phyloP scores from a whole-genome alignment of 2,113 vertebrate species.

The Podocnemis expansa region DNA sequence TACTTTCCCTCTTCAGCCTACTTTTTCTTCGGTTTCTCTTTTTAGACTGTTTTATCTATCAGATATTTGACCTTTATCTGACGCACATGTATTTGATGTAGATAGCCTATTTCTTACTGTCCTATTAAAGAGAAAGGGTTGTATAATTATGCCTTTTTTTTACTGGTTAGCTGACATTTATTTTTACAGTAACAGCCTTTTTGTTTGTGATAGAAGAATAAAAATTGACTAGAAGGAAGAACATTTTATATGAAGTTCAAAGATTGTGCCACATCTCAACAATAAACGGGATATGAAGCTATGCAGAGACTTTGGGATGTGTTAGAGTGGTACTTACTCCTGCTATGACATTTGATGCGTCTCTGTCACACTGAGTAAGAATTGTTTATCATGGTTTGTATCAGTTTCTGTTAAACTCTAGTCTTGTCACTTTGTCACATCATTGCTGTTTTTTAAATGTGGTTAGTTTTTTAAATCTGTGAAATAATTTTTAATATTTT shows the following conservation, averaged over 20 bases:
- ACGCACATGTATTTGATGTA: constrained; percentile 1
- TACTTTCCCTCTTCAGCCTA: rapidly evolving
- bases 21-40: too few relatives aligned
- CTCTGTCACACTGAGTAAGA: not conserved
- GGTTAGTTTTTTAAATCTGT: rapidly evolving
- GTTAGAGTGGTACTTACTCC: rapidly evolving
- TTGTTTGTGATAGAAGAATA: not conserved
- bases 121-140: constrained; percentile 47
- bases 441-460: not conserved
- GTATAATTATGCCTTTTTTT: not conserved
- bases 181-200: not conserved
- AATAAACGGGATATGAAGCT: not conserved
- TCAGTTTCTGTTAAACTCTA: not conserved
- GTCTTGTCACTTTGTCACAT: rapidly evolving
- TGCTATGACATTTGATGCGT: not conserved
- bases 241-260: not conserved
- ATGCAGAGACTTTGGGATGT: not conserved
- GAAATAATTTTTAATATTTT: not conserved
- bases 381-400: not conserved
- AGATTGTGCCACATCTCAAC: not conserved
- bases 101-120: not conserved
- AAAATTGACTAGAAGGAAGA: not conserved
- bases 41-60: not conserved
- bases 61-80: constrained; percentile 27
- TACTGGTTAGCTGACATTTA: not conserved